Conservation (phyloP, 2,113 vertebrate genomes). For the Microcebus murinus region DNA sequence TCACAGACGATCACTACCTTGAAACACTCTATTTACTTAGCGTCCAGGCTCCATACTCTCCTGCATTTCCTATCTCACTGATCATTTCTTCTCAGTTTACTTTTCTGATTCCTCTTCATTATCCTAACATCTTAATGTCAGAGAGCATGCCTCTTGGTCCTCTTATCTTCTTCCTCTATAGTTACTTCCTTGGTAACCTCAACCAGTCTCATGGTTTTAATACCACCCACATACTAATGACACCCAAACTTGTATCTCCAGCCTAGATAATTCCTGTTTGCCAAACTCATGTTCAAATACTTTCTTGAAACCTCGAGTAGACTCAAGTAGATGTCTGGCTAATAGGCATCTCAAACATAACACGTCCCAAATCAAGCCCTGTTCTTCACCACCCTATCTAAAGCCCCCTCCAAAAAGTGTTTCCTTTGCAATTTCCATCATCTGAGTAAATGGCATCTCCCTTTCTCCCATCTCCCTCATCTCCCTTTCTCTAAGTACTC, state of each 20-base stretch:
- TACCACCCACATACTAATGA: not conserved
- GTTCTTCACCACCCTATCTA: not conserved
- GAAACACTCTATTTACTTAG: conserved; percentile 8
- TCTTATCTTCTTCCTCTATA: not conserved
- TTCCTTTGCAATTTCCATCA: not conserved
- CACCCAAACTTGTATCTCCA: conserved; percentile 26
- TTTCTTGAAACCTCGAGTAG: not conserved
- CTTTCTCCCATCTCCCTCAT: not conserved
- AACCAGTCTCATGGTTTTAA: not conserved
- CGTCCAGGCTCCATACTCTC: not conserved
- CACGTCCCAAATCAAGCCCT: conserved; percentile 13
- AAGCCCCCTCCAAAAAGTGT: not conserved
- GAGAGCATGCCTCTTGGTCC: not conserved
- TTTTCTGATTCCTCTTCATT: conserved; percentile 3
- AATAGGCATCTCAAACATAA: not conserved
- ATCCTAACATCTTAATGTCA: not conserved
- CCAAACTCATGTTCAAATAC: not conserved
- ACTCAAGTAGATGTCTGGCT: not conserved
- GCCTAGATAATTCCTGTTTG: not conserved
- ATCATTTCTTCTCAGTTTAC: not conserved
- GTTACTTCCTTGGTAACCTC: not conserved
- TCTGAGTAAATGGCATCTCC: not conserved
- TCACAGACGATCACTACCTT: not conserved
- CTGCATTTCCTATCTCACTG: not conserved
- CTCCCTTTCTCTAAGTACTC: not conserved